Percentiles rank a stretch among this genome's conserved stretches.
phyloP scores from a whole-genome alignment of 2,113 vertebrate genomes.

The Leptosomus discolor region DNA sequence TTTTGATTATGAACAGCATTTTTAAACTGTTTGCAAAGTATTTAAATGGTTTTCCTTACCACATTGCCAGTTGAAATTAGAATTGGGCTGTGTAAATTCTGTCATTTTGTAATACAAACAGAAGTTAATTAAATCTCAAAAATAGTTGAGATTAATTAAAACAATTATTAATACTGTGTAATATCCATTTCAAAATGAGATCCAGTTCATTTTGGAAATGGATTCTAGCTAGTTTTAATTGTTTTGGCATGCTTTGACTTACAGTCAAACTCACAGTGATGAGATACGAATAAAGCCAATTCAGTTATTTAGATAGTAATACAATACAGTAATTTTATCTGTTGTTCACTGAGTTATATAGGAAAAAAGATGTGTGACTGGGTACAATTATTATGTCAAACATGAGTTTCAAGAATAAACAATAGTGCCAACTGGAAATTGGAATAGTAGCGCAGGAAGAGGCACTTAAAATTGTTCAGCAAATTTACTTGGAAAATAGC shows the following conservation, averaged over 20 bases:
- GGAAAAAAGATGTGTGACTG: not conserved
- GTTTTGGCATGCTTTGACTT: not conserved
- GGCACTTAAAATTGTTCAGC: not conserved
- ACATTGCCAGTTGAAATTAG: not conserved
- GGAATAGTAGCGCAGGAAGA: not conserved
- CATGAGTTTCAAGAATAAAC: not conserved
- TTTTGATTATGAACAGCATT: not conserved
- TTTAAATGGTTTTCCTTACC: not conserved
- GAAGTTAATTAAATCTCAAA: not conserved
- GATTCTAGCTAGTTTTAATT: not conserved
- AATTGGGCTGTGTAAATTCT: not conserved
- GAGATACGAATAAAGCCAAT: not conserved
- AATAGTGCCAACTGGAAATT: not conserved
- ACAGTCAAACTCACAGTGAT: not conserved
- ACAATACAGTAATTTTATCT: not conserved
- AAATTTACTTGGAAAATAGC: not conserved
- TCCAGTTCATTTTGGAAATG: not conserved
- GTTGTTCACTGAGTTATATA: not conserved
- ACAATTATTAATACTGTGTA: not conserved
- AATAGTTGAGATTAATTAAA: not conserved
- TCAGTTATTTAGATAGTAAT: not conserved
- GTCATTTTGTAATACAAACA: not conserved
- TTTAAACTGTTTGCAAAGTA: not conserved
- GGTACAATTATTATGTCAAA: not conserved
- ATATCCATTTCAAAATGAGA: not conserved